Evolutionary conservation across 2,113 vertebrate genomes (phyloP).

Genomic region (Anguilla japonica): DNA sequence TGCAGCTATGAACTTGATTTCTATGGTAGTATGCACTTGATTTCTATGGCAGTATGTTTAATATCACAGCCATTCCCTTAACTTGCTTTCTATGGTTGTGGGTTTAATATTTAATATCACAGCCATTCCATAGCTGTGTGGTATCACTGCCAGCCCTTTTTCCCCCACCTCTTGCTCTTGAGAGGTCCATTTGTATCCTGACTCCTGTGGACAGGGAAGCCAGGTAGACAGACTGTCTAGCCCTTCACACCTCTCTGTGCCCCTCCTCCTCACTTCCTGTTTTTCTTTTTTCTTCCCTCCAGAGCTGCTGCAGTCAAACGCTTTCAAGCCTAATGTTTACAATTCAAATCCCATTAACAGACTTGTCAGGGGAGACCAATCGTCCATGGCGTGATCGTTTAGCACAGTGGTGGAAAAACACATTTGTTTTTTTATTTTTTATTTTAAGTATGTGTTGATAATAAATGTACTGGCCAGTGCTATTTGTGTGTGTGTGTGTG

Average conservation of each 20-base stretch:
- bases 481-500: background rate
- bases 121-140: too few relatives aligned
- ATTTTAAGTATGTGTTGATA: background rate
- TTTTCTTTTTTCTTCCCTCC: background rate
- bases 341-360: slow-evolving; percentile 11
- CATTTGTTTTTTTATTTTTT: background rate
- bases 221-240: background rate
- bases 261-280: background rate
- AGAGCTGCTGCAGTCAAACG: slow-evolving; percentile 3
- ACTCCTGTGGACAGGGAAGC: background rate
- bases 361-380: slow-evolving; percentile 19
- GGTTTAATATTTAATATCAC: too few relatives aligned
- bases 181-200: background rate
- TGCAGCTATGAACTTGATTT: background rate
- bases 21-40: background rate
- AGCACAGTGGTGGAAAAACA: background rate
- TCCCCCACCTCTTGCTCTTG: background rate
- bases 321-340: slow-evolving; percentile 13
- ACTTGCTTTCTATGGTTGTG: background rate
- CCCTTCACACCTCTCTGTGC: background rate
- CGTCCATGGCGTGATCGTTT: slow-evolving; percentile 2
- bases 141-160: too few relatives aligned
- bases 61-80: background rate
- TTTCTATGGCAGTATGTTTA: background rate
- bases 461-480: background rate